Conservation (phyloP, 2,797 vertebrate species). For the Pangasius macronema region DNA sequence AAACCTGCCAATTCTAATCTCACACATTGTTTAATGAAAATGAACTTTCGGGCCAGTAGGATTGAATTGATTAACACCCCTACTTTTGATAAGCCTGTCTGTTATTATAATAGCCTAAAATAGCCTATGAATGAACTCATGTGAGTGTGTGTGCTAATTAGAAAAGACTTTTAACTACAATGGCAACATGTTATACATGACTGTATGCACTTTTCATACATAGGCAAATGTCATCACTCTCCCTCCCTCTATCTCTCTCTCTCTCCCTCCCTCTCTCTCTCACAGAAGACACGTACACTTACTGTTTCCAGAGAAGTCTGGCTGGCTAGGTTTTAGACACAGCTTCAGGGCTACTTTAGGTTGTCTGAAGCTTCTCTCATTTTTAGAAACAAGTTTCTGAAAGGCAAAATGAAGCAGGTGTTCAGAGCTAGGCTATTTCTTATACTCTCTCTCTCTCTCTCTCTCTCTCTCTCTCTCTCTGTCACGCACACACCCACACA, state of each 20-base stretch:
- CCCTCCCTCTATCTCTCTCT: background rate
- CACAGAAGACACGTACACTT: conserved; percentile 1
- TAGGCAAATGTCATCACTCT: background rate
- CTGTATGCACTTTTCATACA: background rate
- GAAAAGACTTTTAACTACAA: background rate
- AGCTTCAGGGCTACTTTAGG: conserved; percentile 39
- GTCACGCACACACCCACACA: background rate
- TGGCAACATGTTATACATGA: background rate
- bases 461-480: background rate
- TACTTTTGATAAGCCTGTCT: conserved; percentile 4
- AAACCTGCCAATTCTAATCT: background rate
- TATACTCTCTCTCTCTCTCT: background rate
- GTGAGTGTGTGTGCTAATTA: background rate
- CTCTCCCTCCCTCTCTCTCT: background rate
- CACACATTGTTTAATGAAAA: background rate
- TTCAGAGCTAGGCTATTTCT: conserved; percentile 35
- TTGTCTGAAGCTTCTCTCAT: conserved; percentile 28
- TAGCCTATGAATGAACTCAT: conserved; percentile 57
- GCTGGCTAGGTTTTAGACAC: conserved; percentile 10
- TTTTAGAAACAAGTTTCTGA: conserved; percentile 37
- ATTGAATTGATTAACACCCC: background rate
- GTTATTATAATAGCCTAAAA: conserved; percentile 66
- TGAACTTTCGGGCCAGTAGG: background rate
- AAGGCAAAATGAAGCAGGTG: conserved; percentile 44
- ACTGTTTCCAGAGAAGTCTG: conserved; percentile 21